Base-by-base conservation (phyloP, 2,888 invertebrate genomes). In the Heterodera filipjevi region DNA sequence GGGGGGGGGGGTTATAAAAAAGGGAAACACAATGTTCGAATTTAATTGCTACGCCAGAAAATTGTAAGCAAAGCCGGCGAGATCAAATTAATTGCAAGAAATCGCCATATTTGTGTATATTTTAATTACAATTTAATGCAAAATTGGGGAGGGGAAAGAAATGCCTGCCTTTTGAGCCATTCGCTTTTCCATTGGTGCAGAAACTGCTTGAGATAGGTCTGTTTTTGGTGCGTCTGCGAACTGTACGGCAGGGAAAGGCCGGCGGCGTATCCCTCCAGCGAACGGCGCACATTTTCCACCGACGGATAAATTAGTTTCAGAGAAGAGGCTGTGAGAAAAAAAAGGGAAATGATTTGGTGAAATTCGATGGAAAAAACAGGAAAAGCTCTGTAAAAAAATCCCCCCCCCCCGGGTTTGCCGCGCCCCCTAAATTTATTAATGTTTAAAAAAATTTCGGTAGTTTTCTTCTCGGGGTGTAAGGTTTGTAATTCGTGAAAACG, bases 231-330 rank as follows among this genome's bases (percentile, higher is more conserved):
- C 14, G 92, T 92, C 27, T 92, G 91, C 22, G 92, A 92, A 0
- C 92, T 92, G 89, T 97, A 97, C 0, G 96, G 96, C 10, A 98
- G 91, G 86, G 95, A 95, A 0, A 94, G 94, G 0, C 95, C 95
- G 14, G 95, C 95, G 68, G 93, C 91, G 73, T 94, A 91, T 0
- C 94, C 94, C 89, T 96, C 95, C 87, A 94, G 93, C 82, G 95
- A 95, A n/a, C 33, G 30, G 5, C 78, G 59, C 0, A 96, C 95
- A 91, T 97, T 95, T 27, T 93, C 92, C 88, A 93, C 92, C 72
- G 92, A 92, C 0, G 95, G 95, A 89, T 93, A 95, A 72, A 95
- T 64, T 39, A 82, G 30, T 68, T 80, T 80, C 44, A 80, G 66
- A 10, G 76, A 35, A 30, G 66, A 73, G 6, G 76, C 80, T 80